Evolutionary conservation across 2,113 vertebrate species (phyloP), one percentile per base, ranked within the genome.

Genomic region (Erythrocercus mccallii): DNA sequence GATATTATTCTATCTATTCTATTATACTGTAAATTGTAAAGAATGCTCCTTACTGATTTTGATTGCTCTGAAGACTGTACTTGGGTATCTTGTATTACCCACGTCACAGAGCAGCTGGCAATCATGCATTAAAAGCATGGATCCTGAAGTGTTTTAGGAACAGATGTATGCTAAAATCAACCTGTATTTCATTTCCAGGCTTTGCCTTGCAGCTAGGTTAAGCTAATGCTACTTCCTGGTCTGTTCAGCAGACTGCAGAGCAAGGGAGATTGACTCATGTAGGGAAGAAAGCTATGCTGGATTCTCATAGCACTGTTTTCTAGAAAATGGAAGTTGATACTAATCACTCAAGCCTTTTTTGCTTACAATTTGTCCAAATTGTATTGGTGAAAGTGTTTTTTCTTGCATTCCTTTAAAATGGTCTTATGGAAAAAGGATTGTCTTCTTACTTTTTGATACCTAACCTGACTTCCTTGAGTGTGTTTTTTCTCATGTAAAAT

Each of bases 311-410:
- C 60, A 57, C 42, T 35, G 11, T 8, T 56, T 56, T 56, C n/a
- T 54, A 15, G 69, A 65, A 70, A 51, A 68, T 64, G 5, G 2
- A 42, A 70, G 21, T 61, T 77, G 6, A 2, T 84, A 12, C 9
- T 38, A 31, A 24, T n/a, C 10, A 28, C 20, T 79, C 0, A 0
- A 33, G 37, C 23, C 62, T 86, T 80, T 71, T 69, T 69, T 47
- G 23, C 42, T 65, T 84, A 44, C 0, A 3, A 0, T 42, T 47
- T 0, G 0, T 76, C 19, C 35, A 28, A 14, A 12, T 40, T 80
- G 3, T 82, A 47, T 30, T 24, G 33, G 18, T 70, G 15, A 4
- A 35, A 18, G 18, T 33, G 14, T 25, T 37, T 65, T 61, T 68
- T 37, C 24, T 72, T 48, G 17, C 5, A 11, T 74, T 18, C 15